phyloP scores from a whole-genome alignment of 2,888 invertebrate species.

The Ectemnius cavifrons region DNA sequence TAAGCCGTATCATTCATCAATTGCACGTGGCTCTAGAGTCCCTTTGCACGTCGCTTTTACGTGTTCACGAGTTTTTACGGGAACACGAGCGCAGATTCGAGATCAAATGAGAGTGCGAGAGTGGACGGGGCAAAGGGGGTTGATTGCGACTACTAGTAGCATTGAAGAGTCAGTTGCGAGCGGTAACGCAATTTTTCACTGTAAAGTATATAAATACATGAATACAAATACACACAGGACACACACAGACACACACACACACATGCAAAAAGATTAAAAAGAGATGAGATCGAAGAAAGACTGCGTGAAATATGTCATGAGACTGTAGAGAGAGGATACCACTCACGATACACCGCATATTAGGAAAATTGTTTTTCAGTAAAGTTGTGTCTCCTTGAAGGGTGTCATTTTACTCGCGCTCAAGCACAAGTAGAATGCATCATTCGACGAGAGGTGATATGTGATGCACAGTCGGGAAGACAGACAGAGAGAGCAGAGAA shows the following conservation, averaged over 20 bases:
- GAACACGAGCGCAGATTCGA: too few relatives aligned
- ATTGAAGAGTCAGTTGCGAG: too few relatives aligned
- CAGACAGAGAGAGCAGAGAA: too few relatives aligned
- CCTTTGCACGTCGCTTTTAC: too few relatives aligned
- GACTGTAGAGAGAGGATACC: constrained; percentile 15
- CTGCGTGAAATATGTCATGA: constrained; percentile 17
- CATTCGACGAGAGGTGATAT: constrained; percentile 43
- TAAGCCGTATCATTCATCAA: too few relatives aligned
- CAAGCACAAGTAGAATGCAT: constrained; percentile 34
- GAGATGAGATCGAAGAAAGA: background rate
- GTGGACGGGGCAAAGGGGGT: too few relatives aligned
- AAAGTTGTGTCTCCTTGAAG: constrained; percentile 48
- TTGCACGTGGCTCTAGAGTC: too few relatives aligned
- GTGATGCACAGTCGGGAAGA: constrained; percentile 5
- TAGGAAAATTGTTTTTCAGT: constrained; percentile 31
- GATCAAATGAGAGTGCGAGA: too few relatives aligned
- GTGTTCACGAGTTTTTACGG: too few relatives aligned
- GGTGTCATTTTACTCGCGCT: constrained; percentile 40
- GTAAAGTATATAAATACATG: background rate
- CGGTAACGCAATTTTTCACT: too few relatives aligned
- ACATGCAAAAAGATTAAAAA: too few relatives aligned
- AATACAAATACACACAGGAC: background rate
- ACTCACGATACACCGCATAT: constrained; percentile 25
- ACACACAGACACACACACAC: background rate
- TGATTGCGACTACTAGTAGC: too few relatives aligned